Evolutionary conservation across 92 coral and sea anemone genomes (phyloP).

Genomic region (Epizoanthus scotinus): DNA sequence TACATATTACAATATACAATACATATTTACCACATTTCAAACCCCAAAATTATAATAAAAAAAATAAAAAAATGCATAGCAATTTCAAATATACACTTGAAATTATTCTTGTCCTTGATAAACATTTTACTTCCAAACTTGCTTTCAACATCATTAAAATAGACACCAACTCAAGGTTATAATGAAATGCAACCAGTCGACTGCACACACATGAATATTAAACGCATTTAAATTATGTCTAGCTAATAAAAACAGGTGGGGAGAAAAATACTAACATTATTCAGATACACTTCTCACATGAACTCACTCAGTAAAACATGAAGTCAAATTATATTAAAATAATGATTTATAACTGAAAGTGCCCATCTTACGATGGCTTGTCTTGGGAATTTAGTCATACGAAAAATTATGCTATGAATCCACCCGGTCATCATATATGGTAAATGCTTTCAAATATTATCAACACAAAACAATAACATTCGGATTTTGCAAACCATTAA

Average conservation of each 20-base stretch:
- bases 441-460: background rate
- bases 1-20: too few species aligned
- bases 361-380: too few species aligned
- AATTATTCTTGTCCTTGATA: background rate
- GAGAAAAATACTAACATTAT: conserved; percentile 10
- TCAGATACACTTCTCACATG: background rate
- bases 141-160: background rate
- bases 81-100: background rate
- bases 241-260: conserved; percentile 34
- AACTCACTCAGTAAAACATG: background rate
- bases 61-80: background rate
- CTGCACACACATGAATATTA: conserved; percentile 13
- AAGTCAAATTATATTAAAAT: too few species aligned
- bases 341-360: background rate
- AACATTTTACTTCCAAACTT: background rate
- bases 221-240: conserved; percentile 43
- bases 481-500: conserved; percentile 30
- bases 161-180: background rate
- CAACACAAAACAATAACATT: conserved; percentile 19
- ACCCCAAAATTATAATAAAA: background rate
- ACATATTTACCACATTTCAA: background rate
- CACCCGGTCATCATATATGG: too few species aligned
- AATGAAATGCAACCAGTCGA: background rate
- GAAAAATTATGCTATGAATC: background rate
- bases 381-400: background rate